Evolutionary conservation across 2,888 invertebrate genomes (phyloP), one percentile per base, ranked within the genome.

Genomic region (Rotaria sp.): DNA sequence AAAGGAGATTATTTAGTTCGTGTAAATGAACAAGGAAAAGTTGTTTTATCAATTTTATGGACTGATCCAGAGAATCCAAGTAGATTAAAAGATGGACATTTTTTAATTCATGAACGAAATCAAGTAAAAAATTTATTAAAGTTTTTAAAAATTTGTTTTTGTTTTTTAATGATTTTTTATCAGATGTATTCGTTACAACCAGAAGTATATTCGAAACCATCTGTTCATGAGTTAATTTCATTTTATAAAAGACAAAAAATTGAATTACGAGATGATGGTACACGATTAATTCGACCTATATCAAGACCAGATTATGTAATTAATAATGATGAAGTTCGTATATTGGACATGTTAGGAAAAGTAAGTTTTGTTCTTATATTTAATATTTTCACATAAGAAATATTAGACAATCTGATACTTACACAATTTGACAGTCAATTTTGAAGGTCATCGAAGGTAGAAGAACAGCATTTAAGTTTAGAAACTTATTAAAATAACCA

Each of bases 1-100:
- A 95, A 97, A 89, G 97, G 97, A 0, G 97, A 97, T 91, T 97
- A 96, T 91, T 92, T 97, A 87, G 96, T 97, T 87, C 93, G 97
- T 48, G 96, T 97, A 92, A 96, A 90, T 87, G 80, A 80, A 26
- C 24, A 45, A 45, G 80, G n/a, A n/a, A 24, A 45, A 24, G 13
- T 26, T n/a, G 80, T 80, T 80, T 45, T 80, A 41, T 80, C 57
- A 11, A 15, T 84, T 13, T 2, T 41, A 7, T 57, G 57, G 55
- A 35, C 3, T 18, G 26, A n/a, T 84, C 5, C 30, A 52, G 15
- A 8, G 30, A 48, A 84, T 38, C 10, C 21, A 21, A n/a, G 3
- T 13, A 13, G 0, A 84, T 24, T 84, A 38, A 38, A 84, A 57
- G 45, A 80, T 45, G 10, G 3, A 80, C 80, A 80, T 13, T 45